A percentile compares a stretch with the other conserved stretches of the same genome.
Conservation (phyloP, 2,888 invertebrate genomes). For the Meloe dianella region DNA sequence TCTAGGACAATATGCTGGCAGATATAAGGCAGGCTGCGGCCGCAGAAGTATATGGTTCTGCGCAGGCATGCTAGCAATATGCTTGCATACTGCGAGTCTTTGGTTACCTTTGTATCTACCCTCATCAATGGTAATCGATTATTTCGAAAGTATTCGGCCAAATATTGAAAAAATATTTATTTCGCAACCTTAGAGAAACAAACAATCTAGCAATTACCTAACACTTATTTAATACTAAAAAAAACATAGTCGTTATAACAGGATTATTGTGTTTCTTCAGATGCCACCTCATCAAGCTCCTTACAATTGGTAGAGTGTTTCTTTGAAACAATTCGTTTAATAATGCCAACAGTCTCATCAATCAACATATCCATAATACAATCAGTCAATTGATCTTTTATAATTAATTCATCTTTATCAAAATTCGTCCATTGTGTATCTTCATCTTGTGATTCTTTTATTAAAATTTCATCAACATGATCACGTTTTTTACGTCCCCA, state of each 20-base stretch:
- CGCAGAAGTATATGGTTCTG: no score
- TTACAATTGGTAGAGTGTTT: slow-evolving; percentile 30
- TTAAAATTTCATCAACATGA: slow-evolving; percentile 74
- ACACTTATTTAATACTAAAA: neutral
- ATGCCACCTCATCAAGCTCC: neutral
- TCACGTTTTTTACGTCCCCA: slow-evolving; percentile 72
- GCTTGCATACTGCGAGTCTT: no score
- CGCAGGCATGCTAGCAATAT: no score
- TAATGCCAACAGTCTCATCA: slow-evolving; percentile 58
- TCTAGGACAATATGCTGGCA: no score
- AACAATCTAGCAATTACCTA: neutral
- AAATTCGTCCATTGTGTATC: slow-evolving; percentile 78
- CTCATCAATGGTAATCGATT: no score
- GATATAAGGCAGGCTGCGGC: no score
- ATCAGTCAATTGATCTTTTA: slow-evolving; percentile 68
- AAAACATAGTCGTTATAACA: neutral
- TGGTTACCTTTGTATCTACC: no score
- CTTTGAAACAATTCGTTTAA: slow-evolving; percentile 44
- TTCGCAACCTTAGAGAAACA: neutral
- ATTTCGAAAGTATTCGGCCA: no score
- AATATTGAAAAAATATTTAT: neutral
- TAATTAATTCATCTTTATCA: slow-evolving; percentile 71
- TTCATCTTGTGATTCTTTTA: slow-evolving; percentile 73
- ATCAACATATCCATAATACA: slow-evolving; percentile 65
- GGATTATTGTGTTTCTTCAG: neutral